These are phyloP conservation scores for Miltochrista miniata DNA, from an alignment of 2,888 invertebrate genomes.

Conservation along the genomic window DNA sequence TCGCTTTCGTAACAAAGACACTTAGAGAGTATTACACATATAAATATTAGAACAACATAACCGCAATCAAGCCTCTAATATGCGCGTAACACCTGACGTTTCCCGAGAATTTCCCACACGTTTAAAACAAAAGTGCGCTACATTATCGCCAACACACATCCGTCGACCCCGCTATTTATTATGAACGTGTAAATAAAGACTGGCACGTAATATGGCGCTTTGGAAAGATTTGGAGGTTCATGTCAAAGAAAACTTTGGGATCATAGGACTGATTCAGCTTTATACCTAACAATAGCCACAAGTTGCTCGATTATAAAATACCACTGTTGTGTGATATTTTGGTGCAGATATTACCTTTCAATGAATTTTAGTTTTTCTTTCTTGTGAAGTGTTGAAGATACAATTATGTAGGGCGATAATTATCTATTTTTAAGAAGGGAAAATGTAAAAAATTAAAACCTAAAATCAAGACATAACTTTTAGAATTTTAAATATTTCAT, in stretches of 20 bases:
- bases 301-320: no score
- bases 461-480: no score
- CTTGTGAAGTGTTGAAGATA: no score
- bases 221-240: background rate
- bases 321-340: no score
- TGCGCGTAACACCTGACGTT: conserved; percentile 19
- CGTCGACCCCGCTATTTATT: conserved; percentile 10
- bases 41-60: conserved; percentile 6
- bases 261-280: background rate
- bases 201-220: conserved; percentile 30
- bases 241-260: background rate
- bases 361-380: no score
- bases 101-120: conserved; percentile 32
- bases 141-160: conserved; percentile 25
- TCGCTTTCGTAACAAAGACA: no score
- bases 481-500: no score
- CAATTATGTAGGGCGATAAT: no score
- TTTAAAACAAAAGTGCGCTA: conserved; percentile 31
- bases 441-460: no score
- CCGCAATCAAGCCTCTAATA: conserved; percentile 8
- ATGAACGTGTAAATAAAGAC: conserved; percentile 13
- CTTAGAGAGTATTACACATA: background rate
- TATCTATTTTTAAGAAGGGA: no score
- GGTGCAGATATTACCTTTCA: no score
- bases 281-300: no score